A percentile compares a stretch with the other conserved stretches of the same genome.
Evolutionary conservation across 2,113 vertebrate genomes (phyloP).

Genomic region (Pterocles gutturalis): DNA sequence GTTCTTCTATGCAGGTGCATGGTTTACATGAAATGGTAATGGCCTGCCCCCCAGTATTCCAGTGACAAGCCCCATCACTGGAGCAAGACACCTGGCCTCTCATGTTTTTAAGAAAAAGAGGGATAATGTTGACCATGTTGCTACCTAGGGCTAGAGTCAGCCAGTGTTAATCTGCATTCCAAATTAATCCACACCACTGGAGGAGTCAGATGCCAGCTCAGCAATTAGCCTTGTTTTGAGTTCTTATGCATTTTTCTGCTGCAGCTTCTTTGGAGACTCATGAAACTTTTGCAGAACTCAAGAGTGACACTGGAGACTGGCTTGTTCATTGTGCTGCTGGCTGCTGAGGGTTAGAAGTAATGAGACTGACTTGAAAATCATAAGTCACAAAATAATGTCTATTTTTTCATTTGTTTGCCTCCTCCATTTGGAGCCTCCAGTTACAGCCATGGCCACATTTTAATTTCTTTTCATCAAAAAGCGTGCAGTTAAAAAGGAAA

Average conservation of each 20-base stretch:
- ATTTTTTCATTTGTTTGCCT: not conserved
- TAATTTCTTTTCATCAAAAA: not conserved
- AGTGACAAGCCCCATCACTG: not conserved
- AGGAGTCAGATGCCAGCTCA: not conserved
- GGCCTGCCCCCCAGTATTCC: not conserved
- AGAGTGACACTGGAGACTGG: not conserved
- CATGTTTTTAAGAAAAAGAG: not conserved
- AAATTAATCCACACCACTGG: not conserved
- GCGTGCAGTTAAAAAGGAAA: not conserved
- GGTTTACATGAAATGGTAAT: not conserved
- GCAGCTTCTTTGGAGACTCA: not conserved
- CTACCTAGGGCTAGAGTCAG: not conserved
- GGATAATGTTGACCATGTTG: not conserved
- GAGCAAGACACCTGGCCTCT: not conserved
- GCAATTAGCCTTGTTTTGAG: not conserved
- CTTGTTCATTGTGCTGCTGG: not conserved
- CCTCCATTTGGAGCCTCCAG: not conserved
- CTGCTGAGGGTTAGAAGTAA: not conserved
- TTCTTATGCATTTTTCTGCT: not conserved
- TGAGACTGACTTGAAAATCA: not conserved
- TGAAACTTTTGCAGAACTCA: not conserved
- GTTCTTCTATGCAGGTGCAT: not conserved
- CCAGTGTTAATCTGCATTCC: not conserved
- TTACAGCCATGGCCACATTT: not conserved
- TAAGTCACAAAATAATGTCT: not conserved